Evolutionary conservation across 2,888 invertebrate genomes (phyloP), one percentile per base, ranked within the genome.

Genomic region (Sceliomorpha sp.): DNA sequence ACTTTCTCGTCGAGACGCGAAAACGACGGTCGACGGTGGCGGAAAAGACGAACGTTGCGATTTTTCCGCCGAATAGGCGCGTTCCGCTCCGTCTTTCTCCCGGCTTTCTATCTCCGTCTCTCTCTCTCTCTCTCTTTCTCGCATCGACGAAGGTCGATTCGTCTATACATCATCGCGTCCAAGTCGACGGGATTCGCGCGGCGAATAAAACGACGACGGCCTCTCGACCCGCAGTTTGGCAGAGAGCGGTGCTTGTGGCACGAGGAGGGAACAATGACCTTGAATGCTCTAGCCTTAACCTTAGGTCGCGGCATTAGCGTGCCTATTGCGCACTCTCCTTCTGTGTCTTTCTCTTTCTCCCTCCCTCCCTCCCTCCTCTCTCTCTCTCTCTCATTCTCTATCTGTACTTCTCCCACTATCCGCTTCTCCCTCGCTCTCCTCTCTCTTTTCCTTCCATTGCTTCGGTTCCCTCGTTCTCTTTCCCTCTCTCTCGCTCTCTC

Each of bases 221-320:
- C 31, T 9, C 44, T 44, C 48, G 67, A 47, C 45, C 9, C 37
- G 56, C 44, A 64, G 64, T 64, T 64, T 56, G 50, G 56, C 64
- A 66, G 51, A 66, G 51, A 58, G 50, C 29, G 51, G 66, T 53
- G 63, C n/a, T n/a, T 69, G 63, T 55, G 62, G 50, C 69, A 69
- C 69, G 69, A 40, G 63, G 62, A 63, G 63, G 62, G 69, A 69
- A 69, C 69, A 69, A 69, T 69, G 69, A 69, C 69, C 69, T 69
- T 69, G 69, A 53, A 59, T 69, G 56, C 63, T 63, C 63, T 58
- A 69, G 69, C 62, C 69, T 69, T 69, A 69, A 63, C 69, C 69
- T 69, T 69, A 69, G 63, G 58, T 59, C 63, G 58, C 58, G 58
- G 63, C 58, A 58, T 63, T 58, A 58, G 53, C 68, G 68, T 53